These are phyloP conservation scores for cat (Felis catus) DNA, from an alignment of 2,113 vertebrate genomes.

Conservation along the genomic window DNA sequence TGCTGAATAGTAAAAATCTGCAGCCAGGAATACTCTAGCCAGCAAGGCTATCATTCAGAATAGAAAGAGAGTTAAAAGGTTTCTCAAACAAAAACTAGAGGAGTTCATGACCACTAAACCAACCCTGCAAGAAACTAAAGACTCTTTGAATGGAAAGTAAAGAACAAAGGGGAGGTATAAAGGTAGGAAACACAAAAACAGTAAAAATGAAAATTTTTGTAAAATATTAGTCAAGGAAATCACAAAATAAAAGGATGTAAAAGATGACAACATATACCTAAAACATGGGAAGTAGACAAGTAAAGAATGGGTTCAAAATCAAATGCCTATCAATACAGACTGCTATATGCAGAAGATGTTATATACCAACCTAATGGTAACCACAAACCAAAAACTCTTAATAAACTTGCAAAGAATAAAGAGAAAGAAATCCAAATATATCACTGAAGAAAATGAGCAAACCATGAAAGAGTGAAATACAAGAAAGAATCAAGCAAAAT, in stretches of 20 bases:
- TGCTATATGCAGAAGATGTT: background rate
- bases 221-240: background rate
- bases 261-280: background rate
- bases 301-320: background rate
- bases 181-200: background rate
- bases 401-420: background rate
- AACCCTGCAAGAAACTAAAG: background rate
- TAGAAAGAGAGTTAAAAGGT: background rate
- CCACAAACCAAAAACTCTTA: background rate
- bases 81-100: background rate
- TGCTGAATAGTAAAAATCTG: background rate
- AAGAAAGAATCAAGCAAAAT: background rate
- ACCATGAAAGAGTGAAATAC: background rate
- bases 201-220: background rate
- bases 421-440: background rate
- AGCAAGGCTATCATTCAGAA: background rate
- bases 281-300: background rate
- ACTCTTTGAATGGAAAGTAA: background rate
- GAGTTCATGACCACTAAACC: background rate
- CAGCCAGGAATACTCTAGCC: background rate
- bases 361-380: background rate
- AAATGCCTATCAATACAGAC: background rate
- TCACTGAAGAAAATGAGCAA: background rate
- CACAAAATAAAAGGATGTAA: background rate
- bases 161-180: background rate